A percentile compares a stretch with the other conserved stretches of the same genome.
phyloP scores from a whole-genome alignment of 2,888 invertebrate genomes.

The Eupithecia subumbrata region DNA sequence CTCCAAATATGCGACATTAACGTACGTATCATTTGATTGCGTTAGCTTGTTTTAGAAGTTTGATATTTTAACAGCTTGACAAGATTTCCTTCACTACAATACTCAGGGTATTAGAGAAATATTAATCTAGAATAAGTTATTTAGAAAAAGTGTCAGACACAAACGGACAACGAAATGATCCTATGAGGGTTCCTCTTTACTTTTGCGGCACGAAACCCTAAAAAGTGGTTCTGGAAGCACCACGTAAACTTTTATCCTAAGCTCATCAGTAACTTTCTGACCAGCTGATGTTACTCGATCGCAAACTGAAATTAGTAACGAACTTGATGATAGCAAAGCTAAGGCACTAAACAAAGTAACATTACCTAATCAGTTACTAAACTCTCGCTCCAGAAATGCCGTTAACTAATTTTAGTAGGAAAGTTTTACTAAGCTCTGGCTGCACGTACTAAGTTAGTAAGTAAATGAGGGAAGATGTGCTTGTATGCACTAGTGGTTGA shows the following conservation, averaged over 20 bases:
- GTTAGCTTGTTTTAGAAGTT: no score
- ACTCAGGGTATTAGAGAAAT: no score
- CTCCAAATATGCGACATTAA: no score
- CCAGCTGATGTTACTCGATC: neutral
- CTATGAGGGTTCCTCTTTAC: neutral
- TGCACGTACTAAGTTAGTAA: neutral
- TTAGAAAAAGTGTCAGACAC: no score
- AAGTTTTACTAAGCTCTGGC: neutral
- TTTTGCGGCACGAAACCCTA: neutral
- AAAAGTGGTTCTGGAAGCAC: neutral
- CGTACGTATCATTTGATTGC: no score
- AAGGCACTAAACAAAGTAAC: constrained; percentile 1
- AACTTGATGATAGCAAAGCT: neutral
- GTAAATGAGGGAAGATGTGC: neutral
- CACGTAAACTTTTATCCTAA: neutral
- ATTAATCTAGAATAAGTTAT: no score
- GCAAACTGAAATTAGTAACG: neutral
- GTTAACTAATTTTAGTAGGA: neutral
- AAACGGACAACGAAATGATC: no score
- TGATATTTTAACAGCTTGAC: no score
- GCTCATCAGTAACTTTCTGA: neutral
- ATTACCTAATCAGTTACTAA: constrained; percentile 1
- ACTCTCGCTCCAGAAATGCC: neutral
- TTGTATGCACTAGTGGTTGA: neutral
- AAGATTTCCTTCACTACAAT: no score